Base-by-base conservation (phyloP, 2,888 invertebrate species). In the Clepsis dumicolana region DNA sequence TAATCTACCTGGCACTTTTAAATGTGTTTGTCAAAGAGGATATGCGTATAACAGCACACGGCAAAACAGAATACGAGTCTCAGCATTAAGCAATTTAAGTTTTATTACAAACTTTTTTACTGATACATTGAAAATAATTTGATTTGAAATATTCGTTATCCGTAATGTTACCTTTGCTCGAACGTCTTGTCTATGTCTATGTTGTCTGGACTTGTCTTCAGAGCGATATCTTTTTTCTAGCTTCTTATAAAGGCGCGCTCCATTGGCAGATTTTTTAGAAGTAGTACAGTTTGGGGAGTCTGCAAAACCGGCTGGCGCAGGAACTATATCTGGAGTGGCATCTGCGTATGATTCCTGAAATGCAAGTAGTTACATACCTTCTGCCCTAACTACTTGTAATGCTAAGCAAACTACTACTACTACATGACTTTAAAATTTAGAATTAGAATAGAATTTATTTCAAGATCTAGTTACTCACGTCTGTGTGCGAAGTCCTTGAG, bases 281-380 rank as follows among this genome's bases (percentile, higher is more conserved):
- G 83, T 80, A 2, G 77, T 72, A 78, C 94, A 93, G 24, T 88
- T 91, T 4, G 98, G 98, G 0, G 97, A 97, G 85, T 98, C 98
- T 7, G 97, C 98, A 83, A 98, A 98, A 52, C 97, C 97, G 16
- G 97, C 97, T 1, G 98, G 98, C 0, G 98, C 98, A 80, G 97
- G 97, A 1, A 98, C 97, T 75, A 98, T 97, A 79, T 97, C 96
- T 35, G 93, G 93, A 5, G 90, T 90, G 35, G 94, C 94, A 75
- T 94, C 94, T 35, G 89, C 90, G 68, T 89, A 94, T 0, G 93
- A 93, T 73, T 94, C 94, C 94, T 94, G 69, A 65, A 77, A 78
- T 66, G 64, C 60, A 35, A 35, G 10, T 8, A 4, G 8, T 2
- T 41, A 44, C 56, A 14, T 56, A 32, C 59, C 10, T 25, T 38